Base-by-base conservation (phyloP, 2,888 invertebrate genomes). In the Magallana nippona region DNA sequence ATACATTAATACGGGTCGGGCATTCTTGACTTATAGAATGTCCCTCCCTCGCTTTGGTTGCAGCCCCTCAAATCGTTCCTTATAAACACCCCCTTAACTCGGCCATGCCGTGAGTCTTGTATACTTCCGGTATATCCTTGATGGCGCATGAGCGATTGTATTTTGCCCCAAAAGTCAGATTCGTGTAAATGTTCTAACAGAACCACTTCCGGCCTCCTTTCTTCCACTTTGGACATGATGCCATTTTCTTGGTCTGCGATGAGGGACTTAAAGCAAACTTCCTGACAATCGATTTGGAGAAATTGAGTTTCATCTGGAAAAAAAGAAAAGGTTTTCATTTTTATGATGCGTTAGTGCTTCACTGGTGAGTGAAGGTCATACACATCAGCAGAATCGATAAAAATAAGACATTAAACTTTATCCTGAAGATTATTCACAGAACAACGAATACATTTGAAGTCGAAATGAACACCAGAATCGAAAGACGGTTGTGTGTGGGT, bases 11-110 rank as follows among this genome's bases (percentile, higher is more conserved):
- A 27, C 13, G 71, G 71, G 27, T 71, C 71, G 22, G 71, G 71
- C 27, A 71, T 71, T 11, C 27, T 32, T 15, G 71, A 71, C 27
- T 71, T 71, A 32, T 71, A 71, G 15, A 71, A 11, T 22, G 71
- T 27, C 27, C 32, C 27, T 27, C 22, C 27, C 32, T 27, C 27
- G 32, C 13, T 22, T 27, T 71, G 71, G 1, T 13, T 19, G 10
- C 15, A 1, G 1, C 5, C 22, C 19, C 55, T 27, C 22, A 79
- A 13, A 19, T 79, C 79, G 5, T 56, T 79, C 15, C 79, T 19
- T 17, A 79, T 13, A 27, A 79, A 79, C 79, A 79, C 79, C 15
- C 79, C 79, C 22, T 79, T 79, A 0, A 56, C 79, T 22, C 79
- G 79, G 11, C 79, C 79, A 55, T 79, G 79, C 32, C 57, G 55